Conservation (phyloP, 2,113 vertebrate genomes). For the Numida meleagris region DNA sequence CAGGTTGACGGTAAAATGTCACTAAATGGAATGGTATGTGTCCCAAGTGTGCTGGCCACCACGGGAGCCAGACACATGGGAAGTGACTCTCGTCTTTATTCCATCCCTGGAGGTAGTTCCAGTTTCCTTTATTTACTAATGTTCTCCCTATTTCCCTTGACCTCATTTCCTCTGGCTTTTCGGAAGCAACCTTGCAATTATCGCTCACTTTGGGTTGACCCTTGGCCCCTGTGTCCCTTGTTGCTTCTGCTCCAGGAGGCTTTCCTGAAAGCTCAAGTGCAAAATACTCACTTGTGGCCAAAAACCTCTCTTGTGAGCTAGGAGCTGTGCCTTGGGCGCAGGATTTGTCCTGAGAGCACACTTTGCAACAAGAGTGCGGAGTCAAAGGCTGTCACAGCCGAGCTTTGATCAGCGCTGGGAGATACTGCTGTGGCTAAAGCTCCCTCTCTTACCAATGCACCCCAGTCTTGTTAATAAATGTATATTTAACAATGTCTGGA, state of each 20-base stretch:
- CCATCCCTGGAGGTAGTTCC: constrained; percentile 65
- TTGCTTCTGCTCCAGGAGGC: background rate
- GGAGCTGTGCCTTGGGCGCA: background rate
- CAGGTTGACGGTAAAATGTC: constrained; percentile 60
- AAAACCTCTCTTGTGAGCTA: background rate
- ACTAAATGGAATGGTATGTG: constrained; percentile 56
- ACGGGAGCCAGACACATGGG: constrained; percentile 62
- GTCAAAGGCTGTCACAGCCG: background rate
- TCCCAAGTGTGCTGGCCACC: constrained; percentile 54
- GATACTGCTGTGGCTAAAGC: background rate
- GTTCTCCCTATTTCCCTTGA: constrained; percentile 73
- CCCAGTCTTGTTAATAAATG: constrained; percentile 78
- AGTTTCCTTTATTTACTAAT: constrained; percentile 72
- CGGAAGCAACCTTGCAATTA: constrained; percentile 56
- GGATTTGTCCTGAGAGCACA: background rate
- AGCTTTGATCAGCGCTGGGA: constrained; percentile 32
- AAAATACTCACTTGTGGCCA: background rate
- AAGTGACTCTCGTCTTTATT: constrained; percentile 70
- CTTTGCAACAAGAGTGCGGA: background rate
- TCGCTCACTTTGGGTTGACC: constrained; percentile 51
- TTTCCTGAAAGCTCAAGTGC: constrained; percentile 51
- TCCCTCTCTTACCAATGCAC: constrained; percentile 59
- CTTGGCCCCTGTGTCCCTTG: background rate
- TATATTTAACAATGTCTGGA: constrained; percentile 81
- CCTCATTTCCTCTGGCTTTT: constrained; percentile 63